Conservation (phyloP, 2,797 vertebrate genomes). For the Hoplostethus atlanticus region DNA sequence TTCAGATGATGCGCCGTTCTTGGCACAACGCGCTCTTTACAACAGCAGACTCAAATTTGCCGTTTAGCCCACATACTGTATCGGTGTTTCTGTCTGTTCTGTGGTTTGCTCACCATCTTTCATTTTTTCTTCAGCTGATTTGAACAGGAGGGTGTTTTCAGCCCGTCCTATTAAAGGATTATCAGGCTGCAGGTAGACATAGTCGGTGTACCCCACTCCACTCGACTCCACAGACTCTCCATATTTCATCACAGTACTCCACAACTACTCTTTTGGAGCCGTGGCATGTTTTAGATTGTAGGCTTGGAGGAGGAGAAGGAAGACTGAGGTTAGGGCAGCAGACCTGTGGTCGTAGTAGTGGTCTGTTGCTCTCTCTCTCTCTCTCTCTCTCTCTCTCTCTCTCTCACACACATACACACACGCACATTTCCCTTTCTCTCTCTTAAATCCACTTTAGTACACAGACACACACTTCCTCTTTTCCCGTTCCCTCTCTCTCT, state of each 20-base stretch:
- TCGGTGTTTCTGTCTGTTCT: no score
- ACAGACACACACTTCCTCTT: not conserved
- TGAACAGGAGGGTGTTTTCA: no score
- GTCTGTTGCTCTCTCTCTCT: not conserved
- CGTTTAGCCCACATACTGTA: no score
- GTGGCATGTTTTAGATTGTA: conserved; percentile 3
- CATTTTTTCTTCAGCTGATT: no score
- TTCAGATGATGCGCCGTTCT: no score
- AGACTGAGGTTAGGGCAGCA: conserved; percentile 33
- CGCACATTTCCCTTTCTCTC: not conserved
- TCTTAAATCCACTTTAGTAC: no score
- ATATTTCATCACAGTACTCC: not conserved
- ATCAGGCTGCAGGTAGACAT: not conserved
- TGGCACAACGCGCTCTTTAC: no score
- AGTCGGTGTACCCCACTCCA: no score
- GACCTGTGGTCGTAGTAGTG: conserved; percentile 20
- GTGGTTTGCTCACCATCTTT: no score
- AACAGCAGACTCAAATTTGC: no score
- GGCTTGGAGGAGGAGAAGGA: conserved; percentile 3
- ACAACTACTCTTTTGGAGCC: not conserved
- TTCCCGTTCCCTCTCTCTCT: not conserved
- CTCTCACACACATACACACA: not conserved
- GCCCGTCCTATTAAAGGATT: not conserved
- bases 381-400: not conserved
- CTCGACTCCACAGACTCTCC: no score